These are phyloP conservation scores for Amblyteles armatorius DNA, from an alignment of 2,888 invertebrate genomes.

Conservation along the genomic window DNA sequence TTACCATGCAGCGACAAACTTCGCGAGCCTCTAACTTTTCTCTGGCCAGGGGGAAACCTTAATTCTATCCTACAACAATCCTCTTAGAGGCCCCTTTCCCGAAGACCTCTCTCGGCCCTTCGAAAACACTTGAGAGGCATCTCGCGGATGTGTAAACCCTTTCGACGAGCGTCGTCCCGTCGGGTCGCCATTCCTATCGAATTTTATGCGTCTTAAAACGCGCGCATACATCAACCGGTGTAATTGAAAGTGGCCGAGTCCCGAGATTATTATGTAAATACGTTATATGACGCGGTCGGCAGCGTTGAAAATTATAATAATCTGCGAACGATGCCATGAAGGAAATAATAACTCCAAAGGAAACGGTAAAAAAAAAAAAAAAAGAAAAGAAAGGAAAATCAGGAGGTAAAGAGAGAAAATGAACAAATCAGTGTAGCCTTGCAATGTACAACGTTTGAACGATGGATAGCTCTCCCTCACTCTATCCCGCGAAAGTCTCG, in stretches of 20 bases:
- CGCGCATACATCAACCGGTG: not conserved
- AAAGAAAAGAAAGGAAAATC: slow-evolving; percentile 3
- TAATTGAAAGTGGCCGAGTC: slow-evolving; percentile 52
- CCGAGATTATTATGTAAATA: slow-evolving; percentile 60
- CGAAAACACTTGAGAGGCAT: slow-evolving; percentile 34
- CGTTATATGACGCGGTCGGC: slow-evolving; percentile 12
- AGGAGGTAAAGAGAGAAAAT: slow-evolving; percentile 20
- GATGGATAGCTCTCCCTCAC: not conserved
- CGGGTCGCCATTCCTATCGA: not conserved
- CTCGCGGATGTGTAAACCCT: slow-evolving; percentile 18
- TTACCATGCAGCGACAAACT: not conserved
- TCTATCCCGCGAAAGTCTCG: slow-evolving; percentile 53
- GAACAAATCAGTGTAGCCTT: slow-evolving; percentile 35
- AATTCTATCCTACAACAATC: slow-evolving; percentile 29
- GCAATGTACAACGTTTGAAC: slow-evolving; percentile 28
- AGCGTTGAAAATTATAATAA: slow-evolving; percentile 57
- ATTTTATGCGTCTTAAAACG: not conserved
- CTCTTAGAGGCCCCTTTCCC: slow-evolving; percentile 15
- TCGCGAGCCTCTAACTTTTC: slow-evolving; percentile 13
- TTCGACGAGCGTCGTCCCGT: not conserved
- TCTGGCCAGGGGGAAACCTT: slow-evolving; percentile 5
- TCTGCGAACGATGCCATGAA: slow-evolving; percentile 37
- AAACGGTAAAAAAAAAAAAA: not conserved
- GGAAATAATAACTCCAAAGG: slow-evolving; percentile 7
- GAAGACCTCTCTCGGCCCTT: not conserved